Percentiles rank a stretch among this genome's conserved stretches.
These are phyloP conservation scores for Thymelicus acteon DNA, from an alignment of 2,888 invertebrate genomes.

Conservation along the genomic window DNA sequence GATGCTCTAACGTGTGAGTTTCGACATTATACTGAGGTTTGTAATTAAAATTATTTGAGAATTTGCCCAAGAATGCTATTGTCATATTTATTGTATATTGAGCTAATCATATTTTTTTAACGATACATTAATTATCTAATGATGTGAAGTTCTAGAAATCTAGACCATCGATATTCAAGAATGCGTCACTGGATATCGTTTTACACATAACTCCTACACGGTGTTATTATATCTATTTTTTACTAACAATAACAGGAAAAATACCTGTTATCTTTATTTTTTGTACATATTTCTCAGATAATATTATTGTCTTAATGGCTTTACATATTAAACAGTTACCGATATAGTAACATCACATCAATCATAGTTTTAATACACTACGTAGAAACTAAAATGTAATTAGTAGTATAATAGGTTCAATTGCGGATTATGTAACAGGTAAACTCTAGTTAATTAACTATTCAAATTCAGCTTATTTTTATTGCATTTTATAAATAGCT, in stretches of 20 bases:
- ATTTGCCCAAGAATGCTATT: neutral
- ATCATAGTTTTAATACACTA: neutral
- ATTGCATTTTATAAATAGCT: too few species aligned
- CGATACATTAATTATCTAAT: neutral
- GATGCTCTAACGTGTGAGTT: too few species aligned
- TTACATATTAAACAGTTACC: neutral
- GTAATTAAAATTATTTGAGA: too few species aligned
- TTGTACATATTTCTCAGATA: neutral
- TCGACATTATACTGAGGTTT: too few species aligned
- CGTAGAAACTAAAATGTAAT: too few species aligned
- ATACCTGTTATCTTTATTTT: neutral
- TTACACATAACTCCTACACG: too few species aligned
- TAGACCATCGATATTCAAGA: neutral
- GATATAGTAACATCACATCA: neutral
- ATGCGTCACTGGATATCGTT: neutral
- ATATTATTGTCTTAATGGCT: neutral
- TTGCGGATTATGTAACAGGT: too few species aligned
- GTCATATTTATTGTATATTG: neutral
- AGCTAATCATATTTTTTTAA: neutral
- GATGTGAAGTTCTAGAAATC: neutral
- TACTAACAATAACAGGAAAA: constrained; percentile 4
- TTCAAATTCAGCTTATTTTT: too few species aligned
- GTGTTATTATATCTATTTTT: neutral
- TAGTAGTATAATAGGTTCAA: too few species aligned
- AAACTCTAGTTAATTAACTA: too few species aligned